Conservation (phyloP, 2,113 vertebrate genomes). For the Capreolus pygargus region DNA sequence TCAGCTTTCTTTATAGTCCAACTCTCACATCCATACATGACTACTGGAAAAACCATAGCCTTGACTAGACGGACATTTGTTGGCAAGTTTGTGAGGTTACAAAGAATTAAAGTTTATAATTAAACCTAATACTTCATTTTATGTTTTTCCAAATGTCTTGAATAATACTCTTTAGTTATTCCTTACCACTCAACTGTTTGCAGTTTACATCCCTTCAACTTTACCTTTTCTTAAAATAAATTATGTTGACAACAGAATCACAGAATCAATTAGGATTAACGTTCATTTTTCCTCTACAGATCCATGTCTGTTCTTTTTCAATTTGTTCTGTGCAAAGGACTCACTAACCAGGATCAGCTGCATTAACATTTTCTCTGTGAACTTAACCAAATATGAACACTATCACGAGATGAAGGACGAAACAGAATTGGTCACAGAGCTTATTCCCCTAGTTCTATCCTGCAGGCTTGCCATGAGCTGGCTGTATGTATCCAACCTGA, state of each 20-base stretch:
- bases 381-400: not conserved
- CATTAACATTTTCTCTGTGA: not conserved
- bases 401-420: not conserved
- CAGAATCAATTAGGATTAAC: not conserved
- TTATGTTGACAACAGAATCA: not conserved
- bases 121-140: not conserved
- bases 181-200: not conserved
- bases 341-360: not conserved
- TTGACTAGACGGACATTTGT: not conserved
- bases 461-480: not conserved
- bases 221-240: not conserved
- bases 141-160: not conserved
- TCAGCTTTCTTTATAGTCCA: not conserved
- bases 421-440: not conserved
- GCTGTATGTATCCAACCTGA: not conserved
- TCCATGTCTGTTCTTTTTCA: not conserved
- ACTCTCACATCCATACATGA: not conserved
- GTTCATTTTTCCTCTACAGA: not conserved
- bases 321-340: not conserved
- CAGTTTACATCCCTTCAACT: not conserved
- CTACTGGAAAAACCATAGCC: not conserved
- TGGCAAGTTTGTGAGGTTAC: not conserved
- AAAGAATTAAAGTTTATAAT: not conserved
- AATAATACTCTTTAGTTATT: slow-evolving; percentile 28
- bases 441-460: not conserved